Evolutionary conservation across 2,797 vertebrate genomes (phyloP).

Genomic region (Chaunax sp.): DNA sequence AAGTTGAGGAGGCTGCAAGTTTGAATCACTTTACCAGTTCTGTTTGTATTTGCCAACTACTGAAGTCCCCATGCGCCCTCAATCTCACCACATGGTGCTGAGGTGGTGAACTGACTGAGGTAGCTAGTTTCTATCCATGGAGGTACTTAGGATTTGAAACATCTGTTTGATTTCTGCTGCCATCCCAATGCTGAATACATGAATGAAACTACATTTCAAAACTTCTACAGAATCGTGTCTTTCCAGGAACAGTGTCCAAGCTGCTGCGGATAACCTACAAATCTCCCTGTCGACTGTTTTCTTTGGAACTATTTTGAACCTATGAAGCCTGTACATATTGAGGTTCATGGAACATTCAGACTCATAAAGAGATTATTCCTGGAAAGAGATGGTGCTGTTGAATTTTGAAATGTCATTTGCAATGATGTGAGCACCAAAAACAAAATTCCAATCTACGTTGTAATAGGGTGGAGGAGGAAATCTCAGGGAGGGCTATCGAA

Average conservation of each 20-base stretch:
- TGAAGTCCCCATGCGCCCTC: not conserved
- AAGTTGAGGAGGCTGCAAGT: not conserved
- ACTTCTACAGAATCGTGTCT: conserved; percentile 14
- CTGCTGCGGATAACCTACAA: conserved; percentile 31
- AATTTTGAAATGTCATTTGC: conserved; percentile 2
- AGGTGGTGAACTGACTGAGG: not conserved
- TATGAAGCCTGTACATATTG: conserved; percentile 23
- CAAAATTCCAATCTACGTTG: conserved; percentile 12
- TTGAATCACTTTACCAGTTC: not conserved
- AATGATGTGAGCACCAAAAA: conserved; percentile 15
- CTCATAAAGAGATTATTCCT: conserved; percentile 25
- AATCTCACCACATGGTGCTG: not conserved
- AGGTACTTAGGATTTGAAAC: not conserved
- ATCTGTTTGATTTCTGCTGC: conserved; percentile 1
- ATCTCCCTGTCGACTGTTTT: conserved; percentile 44
- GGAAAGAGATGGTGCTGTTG: conserved; percentile 28
- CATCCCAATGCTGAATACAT: not conserved
- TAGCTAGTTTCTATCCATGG: not conserved
- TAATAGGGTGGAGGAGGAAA: not conserved
- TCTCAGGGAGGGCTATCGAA: not conserved
- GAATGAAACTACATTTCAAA: conserved; percentile 3
- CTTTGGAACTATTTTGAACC: conserved; percentile 44
- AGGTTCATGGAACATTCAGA: conserved; percentile 28
- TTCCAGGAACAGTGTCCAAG: conserved; percentile 36
- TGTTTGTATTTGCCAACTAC: not conserved